Evolutionary conservation across 2,113 vertebrate species (phyloP), one percentile per base, ranked within the genome.

Genomic region (Stictonetta naevosa): DNA sequence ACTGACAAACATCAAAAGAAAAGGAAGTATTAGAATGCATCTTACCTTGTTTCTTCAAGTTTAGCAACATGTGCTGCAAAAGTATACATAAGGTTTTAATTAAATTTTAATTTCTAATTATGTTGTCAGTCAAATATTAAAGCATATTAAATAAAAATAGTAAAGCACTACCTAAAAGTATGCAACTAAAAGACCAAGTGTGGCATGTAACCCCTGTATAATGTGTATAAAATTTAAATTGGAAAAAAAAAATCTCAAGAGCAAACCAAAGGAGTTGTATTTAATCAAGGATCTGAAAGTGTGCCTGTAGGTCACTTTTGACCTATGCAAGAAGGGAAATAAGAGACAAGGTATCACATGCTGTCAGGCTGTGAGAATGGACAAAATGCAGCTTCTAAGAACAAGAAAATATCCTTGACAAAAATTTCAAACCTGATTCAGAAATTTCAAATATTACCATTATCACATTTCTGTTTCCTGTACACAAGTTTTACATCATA

Each of bases 1-100:
- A 66, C 56, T 55, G 59, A 33, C 42, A 83, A 85, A 77, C 33
- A 85, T 23, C 63, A 72, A 75, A 67, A 59, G 69, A 16, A 60
- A 91, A 91, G 55, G 66, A 66, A 67, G 60, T 63, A 88, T 1
- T 42, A 40, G 34, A 93, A 86, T n/a, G 73, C 71, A 40, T 71
- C 95, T 95, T 94, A 98, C 98, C 98, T 97, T 58, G 97, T 92
- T 94, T 97, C 98, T 95, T 98, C 98, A 90, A 93, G 67, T 96
- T 97, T 98, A 91, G 95, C 25, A 90, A 92, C 44, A 82, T 94
- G 93, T 74, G 95, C 98, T 98, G 87, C 55, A 83, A 97, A 87
- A 92, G 92, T 6, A 63, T 25, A 31, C 66, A 23, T 1, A 62
- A 85, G 93, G 8, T 10, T 10, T 53, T 88, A 71, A 78, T 93